Conservation (phyloP, 2,113 vertebrate genomes). For the Genyomyrus donnyi region DNA sequence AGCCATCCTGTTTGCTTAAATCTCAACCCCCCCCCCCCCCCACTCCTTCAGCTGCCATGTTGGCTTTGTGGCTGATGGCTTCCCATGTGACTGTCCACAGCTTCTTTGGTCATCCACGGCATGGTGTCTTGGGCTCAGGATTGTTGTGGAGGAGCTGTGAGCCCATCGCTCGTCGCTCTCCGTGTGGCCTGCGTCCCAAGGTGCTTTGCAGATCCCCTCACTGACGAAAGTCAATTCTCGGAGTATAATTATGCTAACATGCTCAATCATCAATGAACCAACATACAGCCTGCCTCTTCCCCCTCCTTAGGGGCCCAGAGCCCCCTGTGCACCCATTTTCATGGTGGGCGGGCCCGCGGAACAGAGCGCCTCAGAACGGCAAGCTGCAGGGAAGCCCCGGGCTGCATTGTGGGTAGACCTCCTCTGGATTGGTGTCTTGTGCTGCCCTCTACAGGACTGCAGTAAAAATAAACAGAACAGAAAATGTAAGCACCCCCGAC, state of each 20-base stretch:
- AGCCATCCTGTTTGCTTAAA: neutral
- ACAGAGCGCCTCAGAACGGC: neutral
- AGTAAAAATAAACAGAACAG: neutral
- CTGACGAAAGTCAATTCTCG: neutral
- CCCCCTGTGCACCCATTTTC: neutral
- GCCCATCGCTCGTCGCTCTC: neutral
- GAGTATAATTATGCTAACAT: neutral
- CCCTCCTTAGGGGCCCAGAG: neutral
- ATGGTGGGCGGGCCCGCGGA: neutral
- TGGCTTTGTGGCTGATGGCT: neutral
- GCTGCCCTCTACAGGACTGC: conserved; percentile 49
- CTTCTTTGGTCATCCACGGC: neutral
- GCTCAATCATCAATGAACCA: neutral
- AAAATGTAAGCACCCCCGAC: neutral
- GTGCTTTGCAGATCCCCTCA: neutral
- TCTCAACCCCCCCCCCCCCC: neutral
- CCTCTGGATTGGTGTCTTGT: conserved; percentile 28
- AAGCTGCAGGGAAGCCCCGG: neutral
- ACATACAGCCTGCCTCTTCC: neutral
- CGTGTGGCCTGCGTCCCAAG: neutral
- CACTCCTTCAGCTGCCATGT: neutral
- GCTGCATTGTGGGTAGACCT: neutral
- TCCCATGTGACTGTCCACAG: neutral
- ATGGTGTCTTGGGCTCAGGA: neutral
- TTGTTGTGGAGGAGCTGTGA: neutral